Percentiles rank a stretch among this genome's conserved stretches.
Evolutionary conservation across 2,113 vertebrate genomes (phyloP).

Genomic region (Phaethornis superciliosus): DNA sequence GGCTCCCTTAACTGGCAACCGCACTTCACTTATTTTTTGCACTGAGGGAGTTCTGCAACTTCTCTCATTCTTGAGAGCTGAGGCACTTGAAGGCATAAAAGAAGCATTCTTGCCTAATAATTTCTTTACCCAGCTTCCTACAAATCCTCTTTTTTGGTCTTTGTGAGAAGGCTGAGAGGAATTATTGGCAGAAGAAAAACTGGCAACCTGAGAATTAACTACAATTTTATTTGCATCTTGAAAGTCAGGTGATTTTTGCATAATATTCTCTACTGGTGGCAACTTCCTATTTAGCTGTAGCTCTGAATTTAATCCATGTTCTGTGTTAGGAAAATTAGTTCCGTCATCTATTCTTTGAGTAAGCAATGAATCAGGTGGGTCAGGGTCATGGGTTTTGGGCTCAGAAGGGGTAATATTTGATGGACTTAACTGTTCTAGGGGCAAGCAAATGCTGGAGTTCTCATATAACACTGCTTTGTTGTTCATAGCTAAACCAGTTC

Average conservation of each 20-base stretch:
- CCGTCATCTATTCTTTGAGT: neutral
- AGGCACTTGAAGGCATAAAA: constrained; percentile 72
- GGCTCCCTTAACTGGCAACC: constrained; percentile 81
- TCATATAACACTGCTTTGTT: neutral
- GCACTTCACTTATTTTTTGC: constrained; percentile 49
- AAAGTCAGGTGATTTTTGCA: neutral
- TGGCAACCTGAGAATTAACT: neutral
- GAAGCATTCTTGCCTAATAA: constrained; percentile 74
- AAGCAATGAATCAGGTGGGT: neutral
- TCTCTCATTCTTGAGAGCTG: constrained; percentile 30
- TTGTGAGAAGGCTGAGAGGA: constrained; percentile 32
- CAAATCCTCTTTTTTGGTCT: constrained; percentile 66
- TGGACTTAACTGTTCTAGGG: neutral
- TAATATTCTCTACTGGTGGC: neutral
- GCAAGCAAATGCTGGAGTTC: neutral
- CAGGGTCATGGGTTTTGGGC: neutral
- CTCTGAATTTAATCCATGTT: constrained; percentile 9
- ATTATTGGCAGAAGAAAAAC: constrained; percentile 6
- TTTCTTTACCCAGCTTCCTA: constrained; percentile 78
- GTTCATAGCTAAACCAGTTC: neutral
- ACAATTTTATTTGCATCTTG: constrained; percentile 3
- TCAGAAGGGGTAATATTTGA: neutral
- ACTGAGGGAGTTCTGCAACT: constrained; percentile 20
- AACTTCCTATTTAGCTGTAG: neutral
- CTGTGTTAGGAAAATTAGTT: neutral